Base-by-base conservation (phyloP, 2,888 invertebrate species). In the Ellobium chinense region DNA sequence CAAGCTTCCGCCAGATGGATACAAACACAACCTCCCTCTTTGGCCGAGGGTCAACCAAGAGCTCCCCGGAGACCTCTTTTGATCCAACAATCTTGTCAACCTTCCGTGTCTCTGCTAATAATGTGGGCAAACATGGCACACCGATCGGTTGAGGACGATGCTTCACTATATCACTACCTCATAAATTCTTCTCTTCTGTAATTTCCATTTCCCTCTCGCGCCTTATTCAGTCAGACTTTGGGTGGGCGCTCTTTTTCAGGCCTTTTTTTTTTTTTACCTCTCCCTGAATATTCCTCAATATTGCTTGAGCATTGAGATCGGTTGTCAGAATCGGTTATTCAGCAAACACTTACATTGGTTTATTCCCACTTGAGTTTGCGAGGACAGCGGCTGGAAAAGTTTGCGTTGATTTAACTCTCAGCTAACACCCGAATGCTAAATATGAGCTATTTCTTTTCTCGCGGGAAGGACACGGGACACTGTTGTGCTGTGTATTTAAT, bases 71-170 rank as follows among this genome's bases (percentile, higher is more conserved):
- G 65, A 24, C 58, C 54, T 70, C 62, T 31, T 78, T 73, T 72
- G 72, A 78, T 78, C 72, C 21, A 27, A 9, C 31, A 72, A 70
- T 72, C 70, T 63, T 62, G 68, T 77, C 68, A 58, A 56, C 7
- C 60, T 31, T 37, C 36, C 58, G 27, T 69, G 70, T 70, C 62
- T 70, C 56, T 24, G 36, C 36, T 69, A 54, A 31, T 72, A 72
- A 78, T 56, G 29, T 14, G 72, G 12, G 78, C 72, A 78, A 78
- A 78, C 72, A 78, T 5, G 24, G 29, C 9, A 4, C 70, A 27
- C 31, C 77, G 68, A 77, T 56, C 24, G 34, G 36, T 7, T n/a
- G 37, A 1, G 36, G 24, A 72, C 29, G n/a, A 14, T 24, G 37
- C 39, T 24, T 24, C 68, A 46, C 46, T 46, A 27, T 9, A 46